Base-by-base conservation (phyloP, 1,140 invertebrate species). In the Leptinotarsa texana region DNA sequence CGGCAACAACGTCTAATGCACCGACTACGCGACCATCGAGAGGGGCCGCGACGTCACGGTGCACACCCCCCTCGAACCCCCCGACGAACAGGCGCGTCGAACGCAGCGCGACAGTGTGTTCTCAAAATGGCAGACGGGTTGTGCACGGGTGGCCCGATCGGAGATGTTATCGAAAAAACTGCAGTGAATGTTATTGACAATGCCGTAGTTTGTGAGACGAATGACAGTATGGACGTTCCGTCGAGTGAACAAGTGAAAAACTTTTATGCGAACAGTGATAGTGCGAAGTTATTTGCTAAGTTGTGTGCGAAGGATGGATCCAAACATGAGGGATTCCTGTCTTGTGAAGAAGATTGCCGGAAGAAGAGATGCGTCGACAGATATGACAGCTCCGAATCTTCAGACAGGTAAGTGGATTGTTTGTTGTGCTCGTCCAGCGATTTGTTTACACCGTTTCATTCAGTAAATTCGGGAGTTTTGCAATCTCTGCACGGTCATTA, bases 341-440 rank as follows among this genome's bases (percentile, higher is more conserved):
- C 51, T 57, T 80, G 83, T 72, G 86, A 87, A 73, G 86, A 86
- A 62, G 88, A 89, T 75, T 92, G 89, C 83, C 90, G 92, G 84
- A 94, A 94, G 88, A 94, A 93, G 86, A 89, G 93, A 86, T 94
- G 93, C 86, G 88, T 92, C 82, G 93, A 95, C 90, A 89, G 93
- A 89, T 94, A 94, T 88, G 93, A 95, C 89, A 94, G 93, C 85
- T 94, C 93, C 81, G 93, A 95, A 87, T 94, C 93, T 84, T 94
- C 93, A 87, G 93, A 95, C 92, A 95, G 93, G 93, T 95, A 86
- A 49, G 49, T 67, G 13, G 66, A 65, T 18, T 62, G 62, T 27
- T 75, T 70, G 33, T 65, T 24, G 11, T 65, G 4, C 17, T 33
- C 13, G 13, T 65, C 63, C 13, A 72, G 67, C 70, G 74, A 49